Base-by-base conservation (phyloP, 2,888 invertebrate genomes). In the Pachycephus smyrnensis region DNA sequence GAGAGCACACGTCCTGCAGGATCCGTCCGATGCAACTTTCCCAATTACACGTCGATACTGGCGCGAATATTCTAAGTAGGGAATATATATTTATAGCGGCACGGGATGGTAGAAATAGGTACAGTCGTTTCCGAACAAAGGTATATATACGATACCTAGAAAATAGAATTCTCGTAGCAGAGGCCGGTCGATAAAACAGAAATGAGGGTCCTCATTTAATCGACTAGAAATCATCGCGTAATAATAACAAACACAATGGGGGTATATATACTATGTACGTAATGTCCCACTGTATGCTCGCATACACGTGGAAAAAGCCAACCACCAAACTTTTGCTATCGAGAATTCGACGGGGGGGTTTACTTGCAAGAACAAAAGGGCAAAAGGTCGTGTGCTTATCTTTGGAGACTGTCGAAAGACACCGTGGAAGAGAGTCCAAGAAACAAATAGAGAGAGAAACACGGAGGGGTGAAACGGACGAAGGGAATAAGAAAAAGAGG, bases 401-500 rank as follows among this genome's bases (percentile, higher is more conserved):
- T 55, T 55, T 55, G 55, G 69, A 69, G 68, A 35, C 68, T 69
- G 80, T 76, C 69, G 77, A 36, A 77, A 33, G 73, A 79, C 36
- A 55, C 32, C 30, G 23, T 33, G n/a, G 11, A 9, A 77, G 73
- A 77, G 73, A 73, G 40, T n/a, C 33, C 32, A 32, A 71, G 69
- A 55, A 73, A 55, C 2, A 55, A 55, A 36, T 11, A 30, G 33
- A 23, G 33, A 32, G 75, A 30, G 71, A 12, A 32, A 40, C 12
- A 31, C 37, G 31, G 35, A 32, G 68, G 75, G 37, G 12, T 40
- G 69, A 75, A 78, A 15, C 32, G 55, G 69, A 35, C 0, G 40
- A 76, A 76, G 35, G n/a, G 31, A 69, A 37, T 82, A 78, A 75
- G 81, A 80, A 84, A 75, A 73, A 84, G 83, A 82, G 77, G 80